Evolutionary conservation across 2,113 vertebrate genomes (phyloP).

Genomic region (Sigmodon hispidus): DNA sequence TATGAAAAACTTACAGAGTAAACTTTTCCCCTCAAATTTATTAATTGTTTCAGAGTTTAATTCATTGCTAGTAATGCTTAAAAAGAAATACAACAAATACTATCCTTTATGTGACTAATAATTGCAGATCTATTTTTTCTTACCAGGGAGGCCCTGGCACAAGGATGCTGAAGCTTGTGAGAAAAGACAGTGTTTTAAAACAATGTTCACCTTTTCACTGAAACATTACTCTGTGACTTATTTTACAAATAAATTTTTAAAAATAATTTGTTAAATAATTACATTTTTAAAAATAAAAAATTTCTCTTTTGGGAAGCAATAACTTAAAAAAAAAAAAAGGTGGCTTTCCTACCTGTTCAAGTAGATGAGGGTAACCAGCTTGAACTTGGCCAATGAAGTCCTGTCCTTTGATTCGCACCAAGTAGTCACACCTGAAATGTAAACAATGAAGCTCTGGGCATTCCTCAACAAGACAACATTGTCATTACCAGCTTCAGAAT

Average conservation of each 20-base stretch:
- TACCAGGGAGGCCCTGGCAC: background rate
- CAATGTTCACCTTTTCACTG: constrained; percentile 15
- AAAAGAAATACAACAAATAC: background rate
- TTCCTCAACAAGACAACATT: background rate
- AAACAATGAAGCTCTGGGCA: background rate
- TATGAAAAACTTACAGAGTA: constrained; percentile 1
- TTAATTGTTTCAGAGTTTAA: constrained; percentile 14
- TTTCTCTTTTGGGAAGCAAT: background rate
- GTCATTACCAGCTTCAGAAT: background rate
- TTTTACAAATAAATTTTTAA: background rate
- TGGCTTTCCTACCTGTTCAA: constrained; percentile 91
- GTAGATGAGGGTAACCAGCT: constrained; percentile 94
- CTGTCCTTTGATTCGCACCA: constrained; percentile 94
- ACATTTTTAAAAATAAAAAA: background rate
- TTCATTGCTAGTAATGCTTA: constrained; percentile 23
- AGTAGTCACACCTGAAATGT: constrained; percentile 93
- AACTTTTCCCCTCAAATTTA: background rate
- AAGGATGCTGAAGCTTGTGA: background rate
- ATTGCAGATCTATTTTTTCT: constrained; percentile 22
- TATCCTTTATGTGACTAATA: constrained; percentile 18
- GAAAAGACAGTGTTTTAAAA: constrained; percentile 35
- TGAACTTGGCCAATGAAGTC: constrained; percentile 95
- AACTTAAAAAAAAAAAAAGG: background rate
- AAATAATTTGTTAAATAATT: background rate
- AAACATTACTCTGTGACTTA: background rate